Evolutionary conservation across 2,888 invertebrate genomes (phyloP).

Genomic region (Nemotelus nigrinus): DNA sequence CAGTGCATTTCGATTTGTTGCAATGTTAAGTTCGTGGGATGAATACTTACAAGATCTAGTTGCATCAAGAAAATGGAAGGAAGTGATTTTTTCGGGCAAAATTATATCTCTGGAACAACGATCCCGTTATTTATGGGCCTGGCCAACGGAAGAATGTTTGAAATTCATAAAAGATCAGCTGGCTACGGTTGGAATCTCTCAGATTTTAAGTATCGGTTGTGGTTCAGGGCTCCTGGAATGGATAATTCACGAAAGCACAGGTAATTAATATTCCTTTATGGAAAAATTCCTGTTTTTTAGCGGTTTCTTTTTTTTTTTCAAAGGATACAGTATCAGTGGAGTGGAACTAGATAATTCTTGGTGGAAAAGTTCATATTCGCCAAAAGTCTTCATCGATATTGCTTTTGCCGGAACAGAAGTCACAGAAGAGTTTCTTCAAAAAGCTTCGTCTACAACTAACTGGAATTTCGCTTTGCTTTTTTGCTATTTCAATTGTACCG

Average conservation of each 20-base stretch:
- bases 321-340: constrained; percentile 69
- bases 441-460: constrained; percentile 60
- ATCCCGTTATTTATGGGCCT: constrained; percentile 76
- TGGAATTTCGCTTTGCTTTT: constrained; percentile 72
- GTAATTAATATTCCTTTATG: constrained; percentile 62
- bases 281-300: neutral
- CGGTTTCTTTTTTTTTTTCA: constrained; percentile 63
- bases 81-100: constrained; percentile 60
- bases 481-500: constrained; percentile 82
- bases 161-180: constrained; percentile 68
- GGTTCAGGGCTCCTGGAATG: constrained; percentile 86
- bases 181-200: constrained; percentile 63
- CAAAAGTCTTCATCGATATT: constrained; percentile 75
- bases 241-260: constrained; percentile 74
- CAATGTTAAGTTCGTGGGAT: constrained; percentile 43
- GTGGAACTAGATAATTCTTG: constrained; percentile 82
- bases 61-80: constrained; percentile 63
- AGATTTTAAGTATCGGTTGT: constrained; percentile 78
- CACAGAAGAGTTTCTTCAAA: constrained; percentile 63
- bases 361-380: constrained; percentile 83
- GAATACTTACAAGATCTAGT: constrained; percentile 41
- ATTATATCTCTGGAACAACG: constrained; percentile 57
- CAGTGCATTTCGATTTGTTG: neutral
- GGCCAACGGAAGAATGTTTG: constrained; percentile 75
- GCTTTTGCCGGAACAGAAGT: constrained; percentile 66